Evolutionary conservation across 2,797 vertebrate genomes (phyloP).

Genomic region (Ctenopoma kingsleyae): DNA sequence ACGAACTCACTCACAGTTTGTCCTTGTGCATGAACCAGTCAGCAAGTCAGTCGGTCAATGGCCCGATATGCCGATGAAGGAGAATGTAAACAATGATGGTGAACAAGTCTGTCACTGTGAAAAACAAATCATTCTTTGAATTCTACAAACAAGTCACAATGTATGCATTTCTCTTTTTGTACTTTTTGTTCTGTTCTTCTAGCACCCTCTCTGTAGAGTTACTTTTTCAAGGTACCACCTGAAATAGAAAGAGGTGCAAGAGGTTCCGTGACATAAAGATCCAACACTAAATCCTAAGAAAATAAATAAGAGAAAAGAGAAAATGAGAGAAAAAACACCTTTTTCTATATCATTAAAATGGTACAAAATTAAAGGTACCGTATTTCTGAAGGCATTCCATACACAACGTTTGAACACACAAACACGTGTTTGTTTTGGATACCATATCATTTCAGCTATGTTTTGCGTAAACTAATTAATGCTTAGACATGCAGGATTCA

Average conservation of each 20-base stretch:
- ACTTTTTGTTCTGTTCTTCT: background rate
- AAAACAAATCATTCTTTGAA: conserved; percentile 49
- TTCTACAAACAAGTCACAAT: conserved; percentile 36
- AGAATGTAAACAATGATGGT: conserved; percentile 42
- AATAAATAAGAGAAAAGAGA: background rate
- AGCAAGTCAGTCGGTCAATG: conserved; percentile 2
- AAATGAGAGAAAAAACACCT: no score
- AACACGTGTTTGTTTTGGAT: conserved; percentile 12
- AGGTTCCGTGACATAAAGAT: background rate
- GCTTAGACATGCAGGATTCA: conserved; percentile 70
- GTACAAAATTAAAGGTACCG: background rate
- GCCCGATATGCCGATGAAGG: conserved; percentile 39
- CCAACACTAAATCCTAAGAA: background rate
- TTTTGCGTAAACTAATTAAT: conserved; percentile 75
- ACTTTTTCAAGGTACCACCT: background rate
- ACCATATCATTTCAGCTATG: conserved; percentile 62
- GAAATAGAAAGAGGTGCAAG: background rate
- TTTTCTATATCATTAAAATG: background rate
- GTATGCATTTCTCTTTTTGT: background rate
- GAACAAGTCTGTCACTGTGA: conserved; percentile 6
- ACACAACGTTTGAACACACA: background rate
- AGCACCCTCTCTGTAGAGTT: no score
- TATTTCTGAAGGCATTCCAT: background rate
- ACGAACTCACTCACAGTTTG: background rate
- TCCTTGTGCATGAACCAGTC: background rate